These are phyloP conservation scores for Oceanodroma tethys DNA, from an alignment of 2,113 vertebrate genomes.

Conservation along the genomic window DNA sequence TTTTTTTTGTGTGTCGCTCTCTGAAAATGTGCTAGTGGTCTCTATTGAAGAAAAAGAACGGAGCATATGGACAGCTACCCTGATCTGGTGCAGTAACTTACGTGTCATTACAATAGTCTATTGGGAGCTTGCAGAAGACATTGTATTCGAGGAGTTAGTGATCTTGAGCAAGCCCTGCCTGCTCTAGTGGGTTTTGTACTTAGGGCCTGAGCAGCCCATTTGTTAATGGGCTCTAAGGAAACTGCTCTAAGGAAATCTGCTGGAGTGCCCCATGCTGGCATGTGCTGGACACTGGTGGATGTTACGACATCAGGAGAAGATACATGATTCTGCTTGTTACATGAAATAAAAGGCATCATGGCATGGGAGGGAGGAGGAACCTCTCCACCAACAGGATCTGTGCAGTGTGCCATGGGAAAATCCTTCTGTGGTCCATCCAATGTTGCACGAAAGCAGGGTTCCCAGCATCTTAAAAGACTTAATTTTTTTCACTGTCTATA, in stretches of 20 bases:
- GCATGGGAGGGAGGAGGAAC: background rate
- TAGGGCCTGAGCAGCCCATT: background rate
- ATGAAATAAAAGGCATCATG: background rate
- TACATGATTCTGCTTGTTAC: background rate
- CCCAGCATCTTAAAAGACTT: background rate
- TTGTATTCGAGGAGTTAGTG: background rate
- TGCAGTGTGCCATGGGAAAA: background rate
- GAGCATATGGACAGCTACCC: background rate
- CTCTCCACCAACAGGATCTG: background rate
- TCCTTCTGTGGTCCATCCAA: background rate
- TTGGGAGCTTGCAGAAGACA: background rate
- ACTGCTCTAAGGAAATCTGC: background rate
- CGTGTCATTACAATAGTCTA: background rate
- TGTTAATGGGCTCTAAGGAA: too few species aligned
- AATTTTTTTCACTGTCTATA: background rate
- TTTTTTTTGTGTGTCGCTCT: fast-evolving
- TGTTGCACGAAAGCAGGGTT: background rate
- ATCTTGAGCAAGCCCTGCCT: background rate
- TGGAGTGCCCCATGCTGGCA: background rate
- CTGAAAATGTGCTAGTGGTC: background rate
- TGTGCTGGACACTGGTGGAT: background rate
- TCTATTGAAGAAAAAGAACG: background rate
- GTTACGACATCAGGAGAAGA: background rate
- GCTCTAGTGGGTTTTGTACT: background rate
- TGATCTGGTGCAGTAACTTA: background rate